Percentiles rank a stretch among this genome's conserved stretches.
phyloP scores from a whole-genome alignment of 2,888 invertebrate genomes.

The Dugesia japonica region DNA sequence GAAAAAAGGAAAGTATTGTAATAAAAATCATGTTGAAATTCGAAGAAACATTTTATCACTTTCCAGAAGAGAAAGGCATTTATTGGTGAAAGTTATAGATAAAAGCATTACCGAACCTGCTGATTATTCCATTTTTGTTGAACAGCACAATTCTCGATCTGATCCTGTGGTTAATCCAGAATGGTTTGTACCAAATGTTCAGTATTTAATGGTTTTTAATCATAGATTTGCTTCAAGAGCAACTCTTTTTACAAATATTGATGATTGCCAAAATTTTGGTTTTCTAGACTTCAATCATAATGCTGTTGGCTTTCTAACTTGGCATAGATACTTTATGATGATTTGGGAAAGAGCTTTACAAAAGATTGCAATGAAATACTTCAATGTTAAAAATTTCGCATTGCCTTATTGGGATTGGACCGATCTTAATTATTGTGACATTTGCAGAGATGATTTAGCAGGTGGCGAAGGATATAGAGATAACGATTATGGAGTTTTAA shows the following conservation, averaged over 20 bases:
- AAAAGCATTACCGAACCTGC: not conserved
- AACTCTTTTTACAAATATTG: constrained; percentile 23
- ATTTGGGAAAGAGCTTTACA: constrained; percentile 30
- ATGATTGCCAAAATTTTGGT: constrained; percentile 26
- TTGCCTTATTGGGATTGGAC: constrained; percentile 35
- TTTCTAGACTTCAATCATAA: constrained; percentile 33
- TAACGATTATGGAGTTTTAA: not conserved
- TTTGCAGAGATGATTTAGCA: constrained; percentile 32
- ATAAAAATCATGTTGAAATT: not conserved
- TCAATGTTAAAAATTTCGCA: constrained; percentile 25
- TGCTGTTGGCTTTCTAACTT: constrained; percentile 32
- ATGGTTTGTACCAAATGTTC: constrained; percentile 22
- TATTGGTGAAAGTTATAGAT: not conserved
- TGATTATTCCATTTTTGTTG: constrained; percentile 21
- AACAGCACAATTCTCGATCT: constrained; percentile 25
- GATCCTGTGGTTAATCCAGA: constrained; percentile 27
- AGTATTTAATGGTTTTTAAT: constrained; percentile 27
- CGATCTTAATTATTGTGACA: constrained; percentile 29
- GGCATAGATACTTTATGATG: constrained; percentile 35
- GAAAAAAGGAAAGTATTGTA: constrained; percentile 22
- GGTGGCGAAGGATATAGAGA: constrained; percentile 29
- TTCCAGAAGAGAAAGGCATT: not conserved
- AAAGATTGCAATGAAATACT: constrained; percentile 26
- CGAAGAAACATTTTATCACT: constrained; percentile 28
- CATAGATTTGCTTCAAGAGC: constrained; percentile 23